Evolutionary conservation across 2,113 vertebrate genomes (phyloP), one percentile per base, ranked within the genome.

Genomic region (Tympanuchus pallidicinctus): DNA sequence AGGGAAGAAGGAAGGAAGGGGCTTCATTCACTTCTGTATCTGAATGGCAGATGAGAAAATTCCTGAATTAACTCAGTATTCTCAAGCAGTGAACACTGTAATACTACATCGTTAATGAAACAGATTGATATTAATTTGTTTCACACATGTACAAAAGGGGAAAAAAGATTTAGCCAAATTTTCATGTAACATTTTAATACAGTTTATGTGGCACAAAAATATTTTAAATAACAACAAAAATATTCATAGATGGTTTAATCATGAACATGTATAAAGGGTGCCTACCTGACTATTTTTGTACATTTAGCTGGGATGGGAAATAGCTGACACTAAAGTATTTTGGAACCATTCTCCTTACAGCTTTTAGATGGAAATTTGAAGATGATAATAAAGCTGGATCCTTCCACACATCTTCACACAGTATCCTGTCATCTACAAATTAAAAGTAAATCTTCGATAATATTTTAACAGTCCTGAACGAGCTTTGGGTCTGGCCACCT

Each of bases 51-150:
- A 70, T 82, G 66, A 83, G 67, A 32, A 59, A 56, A 86, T 70
- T 90, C 63, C n/a, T 93, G 70, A 79, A 67, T 79, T 92, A 86
- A 93, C 90, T 94, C 75, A 89, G 48, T 45, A 50, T 67, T 72
- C 63, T 88, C 40, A 59, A 89, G 63, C 63, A 90, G 77, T 60
- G 43, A 79, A 74, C 47, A 34, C 63, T 42, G 57, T 57, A 77
- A 86, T 77, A 85, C 24, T 17, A n/a, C 47, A 52, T 78, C 38
- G 42, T 83, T 87, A 86, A 88, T 59, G 78, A 92, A 91, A 88
- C 8, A 8, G 18, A 89, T 75, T 34, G 52, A 57, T 93, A 95
- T 91, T 66, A 89, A 89, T 80, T 88, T 87, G 27, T 85, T 94
- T 81, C 75, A 82, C 25, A 28, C 4, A 8, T 13, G 6, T 28